Percentiles rank a stretch among this genome's conserved stretches.
These are phyloP conservation scores for Linnaemya tessellans DNA, from an alignment of 2,888 invertebrate genomes.

Conservation along the genomic window DNA sequence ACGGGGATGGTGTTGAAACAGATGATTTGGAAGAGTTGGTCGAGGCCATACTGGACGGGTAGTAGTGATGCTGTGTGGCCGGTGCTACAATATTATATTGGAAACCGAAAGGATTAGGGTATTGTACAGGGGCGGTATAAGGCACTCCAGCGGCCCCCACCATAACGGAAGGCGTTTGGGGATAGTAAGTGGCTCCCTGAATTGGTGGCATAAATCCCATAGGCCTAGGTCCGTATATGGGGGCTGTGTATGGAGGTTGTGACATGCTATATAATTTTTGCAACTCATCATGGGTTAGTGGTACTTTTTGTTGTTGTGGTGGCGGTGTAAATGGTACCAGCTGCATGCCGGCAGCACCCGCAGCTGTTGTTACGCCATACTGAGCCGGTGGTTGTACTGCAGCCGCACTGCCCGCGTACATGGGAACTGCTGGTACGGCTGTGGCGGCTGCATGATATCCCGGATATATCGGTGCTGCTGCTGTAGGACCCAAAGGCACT, in stretches of 20 bases:
- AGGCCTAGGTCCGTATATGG: constrained; percentile 60
- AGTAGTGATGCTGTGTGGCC: constrained; percentile 35
- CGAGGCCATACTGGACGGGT: constrained; percentile 34
- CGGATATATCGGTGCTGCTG: constrained; percentile 73
- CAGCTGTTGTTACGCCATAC: constrained; percentile 72
- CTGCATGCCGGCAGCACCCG: constrained; percentile 76
- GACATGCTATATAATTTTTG: constrained; percentile 82
- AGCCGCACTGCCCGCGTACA: constrained; percentile 69
- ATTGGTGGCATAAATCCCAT: constrained; percentile 71
- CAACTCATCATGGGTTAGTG: constrained; percentile 81
- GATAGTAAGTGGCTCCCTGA: constrained; percentile 42
- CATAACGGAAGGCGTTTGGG: constrained; percentile 53
- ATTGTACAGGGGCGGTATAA: constrained; percentile 68
- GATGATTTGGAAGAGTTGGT: constrained; percentile 33
- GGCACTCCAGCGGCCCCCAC: constrained; percentile 62
- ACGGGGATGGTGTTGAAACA: constrained; percentile 30
- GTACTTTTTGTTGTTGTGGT: constrained; percentile 78
- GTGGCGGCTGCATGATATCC: constrained; percentile 49
- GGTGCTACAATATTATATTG: constrained; percentile 67
- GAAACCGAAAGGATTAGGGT: constrained; percentile 76
- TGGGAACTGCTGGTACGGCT: constrained; percentile 44
- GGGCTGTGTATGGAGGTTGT: constrained; percentile 64
- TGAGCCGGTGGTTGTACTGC: constrained; percentile 66
- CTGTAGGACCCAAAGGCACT: constrained; percentile 77
- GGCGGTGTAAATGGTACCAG: constrained; percentile 79